phyloP scores from a whole-genome alignment of 2,113 vertebrate genomes.

The Caloenas nicobarica region DNA sequence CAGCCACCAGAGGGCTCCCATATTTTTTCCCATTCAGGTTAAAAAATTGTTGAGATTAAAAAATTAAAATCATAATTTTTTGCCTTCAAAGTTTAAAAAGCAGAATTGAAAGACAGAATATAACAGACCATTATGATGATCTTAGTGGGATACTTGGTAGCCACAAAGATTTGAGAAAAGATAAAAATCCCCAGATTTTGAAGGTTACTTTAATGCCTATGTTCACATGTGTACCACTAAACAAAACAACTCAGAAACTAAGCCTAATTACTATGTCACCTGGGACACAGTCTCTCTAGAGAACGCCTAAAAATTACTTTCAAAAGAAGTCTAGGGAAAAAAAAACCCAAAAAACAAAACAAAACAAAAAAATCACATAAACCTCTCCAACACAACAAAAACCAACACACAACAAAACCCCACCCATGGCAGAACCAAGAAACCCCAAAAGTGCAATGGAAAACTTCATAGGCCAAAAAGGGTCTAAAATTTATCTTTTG shows the following conservation, averaged over 20 bases:
- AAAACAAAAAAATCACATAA: too few species aligned
- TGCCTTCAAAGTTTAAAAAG: background rate
- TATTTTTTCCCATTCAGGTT: background rate
- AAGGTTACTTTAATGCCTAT: background rate
- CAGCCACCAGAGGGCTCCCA: constrained; percentile 22
- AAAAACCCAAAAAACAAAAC: too few species aligned
- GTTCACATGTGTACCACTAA: background rate
- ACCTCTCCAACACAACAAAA: too few species aligned
- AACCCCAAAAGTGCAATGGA: background rate
- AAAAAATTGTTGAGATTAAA: background rate
- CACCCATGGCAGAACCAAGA: background rate
- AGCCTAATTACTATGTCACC: background rate
- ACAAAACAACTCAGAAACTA: background rate
- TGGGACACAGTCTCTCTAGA: background rate
- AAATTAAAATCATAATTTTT: background rate
- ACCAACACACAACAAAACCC: background rate
- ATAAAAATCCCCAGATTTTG: background rate
- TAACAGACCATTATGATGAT: background rate
- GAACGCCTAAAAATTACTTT: background rate
- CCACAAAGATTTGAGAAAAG: background rate
- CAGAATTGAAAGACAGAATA: background rate
- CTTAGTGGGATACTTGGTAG: background rate
- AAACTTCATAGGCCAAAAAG: background rate
- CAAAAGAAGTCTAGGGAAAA: background rate
- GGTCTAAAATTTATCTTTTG: background rate